Conservation (phyloP, 2,888 invertebrate genomes). For the Sinohyriopsis cumingii region DNA sequence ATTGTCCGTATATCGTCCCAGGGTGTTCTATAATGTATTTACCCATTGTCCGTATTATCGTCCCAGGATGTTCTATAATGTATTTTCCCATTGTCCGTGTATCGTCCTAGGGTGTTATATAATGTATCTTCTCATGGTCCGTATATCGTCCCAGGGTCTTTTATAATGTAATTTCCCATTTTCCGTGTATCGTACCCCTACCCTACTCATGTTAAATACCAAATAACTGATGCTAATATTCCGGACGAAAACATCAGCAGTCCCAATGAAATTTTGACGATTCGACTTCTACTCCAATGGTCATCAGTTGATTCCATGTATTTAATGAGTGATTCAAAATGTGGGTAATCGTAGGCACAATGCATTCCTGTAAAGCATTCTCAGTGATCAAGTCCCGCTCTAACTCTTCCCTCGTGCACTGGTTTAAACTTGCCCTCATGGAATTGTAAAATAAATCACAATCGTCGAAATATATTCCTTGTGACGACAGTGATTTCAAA, state of each 20-base stretch:
- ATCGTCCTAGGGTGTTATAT: too few species aligned
- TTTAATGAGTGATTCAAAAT: slow-evolving; percentile 50
- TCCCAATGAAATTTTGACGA: slow-evolving; percentile 2
- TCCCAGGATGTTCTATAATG: too few species aligned
- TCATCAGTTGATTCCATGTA: slow-evolving; percentile 40
- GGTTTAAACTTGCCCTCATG: slow-evolving; percentile 33
- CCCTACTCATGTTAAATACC: slow-evolving; percentile 41
- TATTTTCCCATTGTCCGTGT: too few species aligned
- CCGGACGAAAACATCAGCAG: slow-evolving; percentile 18
- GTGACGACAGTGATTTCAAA: slow-evolving; percentile 52
- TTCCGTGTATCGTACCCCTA: too few species aligned
- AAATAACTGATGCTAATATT: slow-evolving; percentile 16
- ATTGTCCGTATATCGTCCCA: too few species aligned
- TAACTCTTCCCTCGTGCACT: slow-evolving; percentile 59
- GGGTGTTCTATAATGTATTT: too few species aligned
- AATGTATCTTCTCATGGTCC: too few species aligned
- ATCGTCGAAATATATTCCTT: slow-evolving; percentile 45
- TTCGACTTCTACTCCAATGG: slow-evolving; percentile 1
- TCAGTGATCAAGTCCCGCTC: slow-evolving; percentile 61
- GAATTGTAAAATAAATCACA: slow-evolving; percentile 46
- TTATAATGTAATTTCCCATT: too few species aligned
- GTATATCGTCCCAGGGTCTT: too few species aligned
- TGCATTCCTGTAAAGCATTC: slow-evolving; percentile 59
- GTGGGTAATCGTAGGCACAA: slow-evolving; percentile 63
- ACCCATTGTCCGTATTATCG: too few species aligned